These are phyloP conservation scores for Pycnonotus jocosus DNA, from an alignment of 2,113 vertebrate genomes.

Conservation along the genomic window DNA sequence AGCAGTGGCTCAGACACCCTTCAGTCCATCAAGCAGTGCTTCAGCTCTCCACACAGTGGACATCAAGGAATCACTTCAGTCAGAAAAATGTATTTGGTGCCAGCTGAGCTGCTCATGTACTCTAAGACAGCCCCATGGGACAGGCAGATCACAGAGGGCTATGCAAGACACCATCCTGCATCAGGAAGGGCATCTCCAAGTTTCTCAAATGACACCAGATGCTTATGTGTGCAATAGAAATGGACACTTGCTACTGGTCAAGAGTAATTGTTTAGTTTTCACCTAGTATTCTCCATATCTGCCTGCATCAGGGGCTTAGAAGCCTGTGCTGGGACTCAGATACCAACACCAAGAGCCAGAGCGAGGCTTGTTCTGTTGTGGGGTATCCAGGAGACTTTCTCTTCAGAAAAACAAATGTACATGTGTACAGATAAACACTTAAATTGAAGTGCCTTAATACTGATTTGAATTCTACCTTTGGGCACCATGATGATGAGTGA, in stretches of 20 bases:
- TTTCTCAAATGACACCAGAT: neutral
- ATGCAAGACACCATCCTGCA: no score
- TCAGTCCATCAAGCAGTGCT: neutral
- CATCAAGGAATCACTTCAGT: neutral
- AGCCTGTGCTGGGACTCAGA: neutral
- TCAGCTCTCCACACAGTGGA: neutral
- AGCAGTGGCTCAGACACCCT: neutral
- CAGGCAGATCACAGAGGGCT: neutral
- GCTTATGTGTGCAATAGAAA: rapidly evolving
- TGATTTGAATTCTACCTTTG: neutral
- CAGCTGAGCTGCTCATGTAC: neutral
- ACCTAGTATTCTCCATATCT: neutral
- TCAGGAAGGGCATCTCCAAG: neutral
- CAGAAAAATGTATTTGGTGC: neutral
- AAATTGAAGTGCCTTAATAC: neutral
- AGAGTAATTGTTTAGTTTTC: neutral
- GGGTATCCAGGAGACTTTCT: neutral
- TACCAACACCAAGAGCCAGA: rapidly evolving
- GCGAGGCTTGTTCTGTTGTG: neutral
- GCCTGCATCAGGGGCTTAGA: neutral
- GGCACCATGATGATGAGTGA: neutral
- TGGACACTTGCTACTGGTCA: neutral
- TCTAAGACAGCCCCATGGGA: neutral
- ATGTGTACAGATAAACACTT: neutral
- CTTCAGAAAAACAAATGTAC: neutral